Evolutionary conservation across 2,888 invertebrate genomes (phyloP).

Genomic region (Clostera curtula): DNA sequence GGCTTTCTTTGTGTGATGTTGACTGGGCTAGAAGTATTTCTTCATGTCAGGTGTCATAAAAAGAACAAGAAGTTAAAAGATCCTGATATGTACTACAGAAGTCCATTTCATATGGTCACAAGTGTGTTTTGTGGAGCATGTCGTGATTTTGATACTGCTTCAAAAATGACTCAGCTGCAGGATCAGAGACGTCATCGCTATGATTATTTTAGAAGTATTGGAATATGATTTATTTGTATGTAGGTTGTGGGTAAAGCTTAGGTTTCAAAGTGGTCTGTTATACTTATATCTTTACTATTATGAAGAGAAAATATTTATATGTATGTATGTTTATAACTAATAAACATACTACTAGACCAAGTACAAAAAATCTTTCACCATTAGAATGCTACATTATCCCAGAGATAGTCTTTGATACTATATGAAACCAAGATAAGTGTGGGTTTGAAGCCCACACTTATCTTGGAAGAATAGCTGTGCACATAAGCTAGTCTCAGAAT

Average conservation of each 20-base stretch:
- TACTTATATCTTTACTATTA: too few relatives aligned
- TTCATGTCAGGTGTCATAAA: slow-evolving; percentile 81
- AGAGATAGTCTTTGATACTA: too few relatives aligned
- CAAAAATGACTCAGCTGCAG: slow-evolving; percentile 78
- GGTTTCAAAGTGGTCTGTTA: too few relatives aligned
- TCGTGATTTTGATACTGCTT: slow-evolving; percentile 75
- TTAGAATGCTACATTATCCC: too few relatives aligned
- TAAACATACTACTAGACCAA: too few relatives aligned
- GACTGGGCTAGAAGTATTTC: slow-evolving; percentile 72
- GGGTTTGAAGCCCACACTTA: too few relatives aligned
- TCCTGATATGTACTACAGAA: slow-evolving; percentile 77
- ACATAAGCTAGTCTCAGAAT: too few relatives aligned
- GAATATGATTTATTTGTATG: slow-evolving; percentile 21
- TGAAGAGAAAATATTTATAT: too few relatives aligned
- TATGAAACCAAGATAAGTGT: too few relatives aligned
- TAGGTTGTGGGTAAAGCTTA: neutral
- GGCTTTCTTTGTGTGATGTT: slow-evolving; percentile 66
- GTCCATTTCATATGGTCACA: slow-evolving; percentile 80
- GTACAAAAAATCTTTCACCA: too few relatives aligned
- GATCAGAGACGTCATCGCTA: slow-evolving; percentile 71
- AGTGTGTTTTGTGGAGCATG: slow-evolving; percentile 82
- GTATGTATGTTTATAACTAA: too few relatives aligned
- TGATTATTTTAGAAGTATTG: slow-evolving; percentile 51
- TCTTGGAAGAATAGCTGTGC: too few relatives aligned
- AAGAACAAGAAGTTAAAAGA: slow-evolving; percentile 77